Evolutionary conservation across 2,113 vertebrate genomes (phyloP), one percentile per base, ranked within the genome.

Genomic region (Casuarius casuarius): DNA sequence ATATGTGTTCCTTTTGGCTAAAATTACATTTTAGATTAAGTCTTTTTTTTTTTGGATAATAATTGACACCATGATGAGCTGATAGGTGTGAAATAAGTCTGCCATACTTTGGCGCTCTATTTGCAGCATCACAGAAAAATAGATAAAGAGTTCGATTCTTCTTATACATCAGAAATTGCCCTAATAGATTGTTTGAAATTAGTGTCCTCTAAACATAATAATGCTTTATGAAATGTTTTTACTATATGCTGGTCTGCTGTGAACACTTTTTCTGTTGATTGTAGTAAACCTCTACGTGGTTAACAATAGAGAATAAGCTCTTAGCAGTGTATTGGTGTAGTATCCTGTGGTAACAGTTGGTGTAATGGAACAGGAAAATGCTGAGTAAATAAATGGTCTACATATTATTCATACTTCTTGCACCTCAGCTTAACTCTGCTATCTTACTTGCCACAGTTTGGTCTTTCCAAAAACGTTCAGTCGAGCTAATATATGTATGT

Each of bases 61-160:
- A 88, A 49, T 51, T 63, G 67, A 49, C 26, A 44, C 42, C 3
- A 6, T 52, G 20, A 49, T 89, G 80, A 83, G 71, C 23, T 46
- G 42, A 33, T 49, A 86, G 15, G 13, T 86, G 17, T 85, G 75
- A 93, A 93, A 90, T 88, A 67, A 62, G 33, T 88, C 23, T 93
- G 12, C 28, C 8, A 5, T 81, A 54, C 26, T 81, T 86, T 23
- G 19, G 7, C 29, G 84, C 40, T 71, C 15, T 59, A 7, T 59
- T 93, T 84, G 25, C 9, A 87, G 38, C 18, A 73, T 20, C 65
- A 23, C 40, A 70, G 23, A 48, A 61, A 79, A n/a, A 68, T 40
- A 62, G 8, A 23, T 70, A 84, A 73, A 79, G 38, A 82, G 4
- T 31, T 83, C 49, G 54, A 35, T 73, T 87, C 22, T 87, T 77